phyloP scores from a whole-genome alignment of 1,140 invertebrate genomes.

The Macrostomum lignano region DNA sequence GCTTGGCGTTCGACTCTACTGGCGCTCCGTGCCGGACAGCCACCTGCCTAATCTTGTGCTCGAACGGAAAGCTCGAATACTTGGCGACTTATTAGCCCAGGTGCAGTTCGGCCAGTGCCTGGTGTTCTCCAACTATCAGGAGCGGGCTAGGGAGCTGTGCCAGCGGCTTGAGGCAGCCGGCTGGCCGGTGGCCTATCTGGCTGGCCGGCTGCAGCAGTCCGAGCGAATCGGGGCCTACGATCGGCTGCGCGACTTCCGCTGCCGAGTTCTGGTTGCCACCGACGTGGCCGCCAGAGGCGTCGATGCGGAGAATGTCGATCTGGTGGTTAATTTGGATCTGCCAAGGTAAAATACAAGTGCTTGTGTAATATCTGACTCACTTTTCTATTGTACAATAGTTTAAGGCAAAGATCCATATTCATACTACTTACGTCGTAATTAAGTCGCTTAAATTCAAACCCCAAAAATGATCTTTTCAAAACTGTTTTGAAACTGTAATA shows the following conservation, averaged over 20 bases:
- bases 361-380: too few relatives aligned
- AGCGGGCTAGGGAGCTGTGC: conserved; percentile 35
- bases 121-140: conserved; percentile 60
- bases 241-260: conserved; percentile 43
- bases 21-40: conserved; percentile 15
- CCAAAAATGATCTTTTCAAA: too few relatives aligned
- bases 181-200: conserved; percentile 41
- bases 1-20: conserved; percentile 43
- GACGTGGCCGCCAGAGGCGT: conserved; percentile 50
- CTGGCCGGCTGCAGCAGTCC: conserved; percentile 45
- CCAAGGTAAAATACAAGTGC: too few relatives aligned
- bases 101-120: conserved; percentile 57
- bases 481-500: too few relatives aligned
- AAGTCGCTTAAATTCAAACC: too few relatives aligned
- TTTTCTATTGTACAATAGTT: too few relatives aligned
- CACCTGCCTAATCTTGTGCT: conserved; percentile 23
- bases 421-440: too few relatives aligned
- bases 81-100: conserved; percentile 40
- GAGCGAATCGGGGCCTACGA: conserved; percentile 43
- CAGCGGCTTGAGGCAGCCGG: conserved; percentile 39
- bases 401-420: too few relatives aligned
- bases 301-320: conserved; percentile 62
- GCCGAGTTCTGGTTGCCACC: conserved; percentile 58
- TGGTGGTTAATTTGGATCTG: conserved; percentile 68
- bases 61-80: conserved; percentile 38